Base-by-base conservation (phyloP, 2,797 vertebrate species). In the Lerista edwardsae region DNA sequence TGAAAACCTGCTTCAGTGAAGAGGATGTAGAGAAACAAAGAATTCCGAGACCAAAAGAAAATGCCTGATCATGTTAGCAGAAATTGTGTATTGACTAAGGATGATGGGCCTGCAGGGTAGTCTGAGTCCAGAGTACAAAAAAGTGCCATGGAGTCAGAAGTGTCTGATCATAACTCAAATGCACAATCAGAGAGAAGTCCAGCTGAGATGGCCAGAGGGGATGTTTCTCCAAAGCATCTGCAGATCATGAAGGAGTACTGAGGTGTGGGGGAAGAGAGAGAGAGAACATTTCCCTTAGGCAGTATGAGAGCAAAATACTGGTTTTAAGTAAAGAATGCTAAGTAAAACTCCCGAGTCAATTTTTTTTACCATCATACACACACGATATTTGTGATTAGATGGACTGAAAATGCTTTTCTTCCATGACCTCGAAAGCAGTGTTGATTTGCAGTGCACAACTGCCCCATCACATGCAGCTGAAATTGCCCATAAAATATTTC, bases 11-110 rank as follows among this genome's bases (percentile, higher is more conserved):
- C 4, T 7, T 29, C 75, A 86, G 79, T 41, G 1, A 57, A 72
- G 64, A 91, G 80, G 89, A 91, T 90, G 90, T 62, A 77, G 80
- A 90, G 61, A 0, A 5, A 89, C 85, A 91, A 86, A 78, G 72
- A 90, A 79, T 65, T 84, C 59, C 69, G 86, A 62, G 71, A 17
- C 84, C 65, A 78, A 67, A 88, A 74, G 91, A 89, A 93, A 93
- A 93, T 14, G 85, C 84, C 6, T 47, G 36, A 44, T 78, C 84
- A 80, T 3, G 12, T 29, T 2, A 69, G 85, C 57, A 80, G 71
- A 86, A 90, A 87, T 7, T 11, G 87, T 64, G 87, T 91, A 88
- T 83, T 1, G n/a, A 81, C 85, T 44, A 39, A 91, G 82, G 84
- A 87, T 88, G 89, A 87, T 55, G 82, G 89, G 91, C 77, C 34